Conservation (phyloP, 2,113 vertebrate genomes). For the Mesembrinibis cayennensis region DNA sequence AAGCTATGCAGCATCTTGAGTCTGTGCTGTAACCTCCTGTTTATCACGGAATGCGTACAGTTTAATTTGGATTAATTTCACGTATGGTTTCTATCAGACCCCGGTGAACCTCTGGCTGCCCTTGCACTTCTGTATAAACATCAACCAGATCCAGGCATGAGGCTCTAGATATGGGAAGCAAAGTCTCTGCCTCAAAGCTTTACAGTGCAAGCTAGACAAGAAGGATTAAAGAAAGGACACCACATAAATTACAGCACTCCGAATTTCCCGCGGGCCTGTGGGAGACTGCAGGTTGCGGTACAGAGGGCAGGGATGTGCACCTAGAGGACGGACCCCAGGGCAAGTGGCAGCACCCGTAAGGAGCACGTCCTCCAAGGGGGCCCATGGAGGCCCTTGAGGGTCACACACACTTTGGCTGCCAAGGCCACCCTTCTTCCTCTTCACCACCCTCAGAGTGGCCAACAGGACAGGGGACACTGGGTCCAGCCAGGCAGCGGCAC, state of each 20-base stretch:
- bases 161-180: neutral
- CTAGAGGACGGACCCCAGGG: neutral
- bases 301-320: neutral
- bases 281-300: fast-evolving
- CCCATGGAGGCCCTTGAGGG: too few species aligned
- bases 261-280: neutral
- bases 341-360: fast-evolving
- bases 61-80: neutral
- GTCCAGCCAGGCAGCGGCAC: neutral
- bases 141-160: neutral
- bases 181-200: neutral
- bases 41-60: neutral
- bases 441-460: fast-evolving
- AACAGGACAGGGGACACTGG: neutral
- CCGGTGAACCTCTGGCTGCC: neutral
- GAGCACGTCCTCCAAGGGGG: neutral
- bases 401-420: fast-evolving
- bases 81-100: neutral
- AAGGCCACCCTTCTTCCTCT: neutral
- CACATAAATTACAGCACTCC: neutral
- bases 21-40: neutral
- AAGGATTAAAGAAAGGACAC: neutral
- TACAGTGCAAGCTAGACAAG: neutral
- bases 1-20: neutral
- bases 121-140: neutral